A percentile compares a stretch with the other conserved stretches of the same genome.
Conservation (phyloP, 2,888 invertebrate species). For the Phrixothrix hirtus region DNA sequence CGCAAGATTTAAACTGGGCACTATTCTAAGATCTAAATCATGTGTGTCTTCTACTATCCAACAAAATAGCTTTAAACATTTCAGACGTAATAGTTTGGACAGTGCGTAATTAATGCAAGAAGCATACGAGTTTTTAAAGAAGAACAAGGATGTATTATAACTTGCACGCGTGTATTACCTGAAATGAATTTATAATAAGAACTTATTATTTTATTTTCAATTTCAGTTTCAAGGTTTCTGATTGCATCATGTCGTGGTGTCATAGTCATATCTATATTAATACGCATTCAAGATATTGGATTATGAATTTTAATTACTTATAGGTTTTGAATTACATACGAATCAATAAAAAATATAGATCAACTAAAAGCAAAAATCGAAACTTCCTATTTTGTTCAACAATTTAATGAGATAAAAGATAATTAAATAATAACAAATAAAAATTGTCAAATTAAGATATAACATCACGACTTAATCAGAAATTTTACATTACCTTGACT, state of each 20-base stretch:
- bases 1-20: not conserved
- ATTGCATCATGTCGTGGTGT: not conserved
- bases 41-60: not conserved
- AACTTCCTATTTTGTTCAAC: too few relatives aligned
- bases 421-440: too few relatives aligned
- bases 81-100: not conserved
- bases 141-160: not conserved
- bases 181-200: not conserved
- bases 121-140: not conserved
- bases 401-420: too few relatives aligned
- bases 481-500: too few relatives aligned
- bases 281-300: too few relatives aligned
- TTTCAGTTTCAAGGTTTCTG: not conserved
- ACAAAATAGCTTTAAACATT: not conserved
- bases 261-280: too few relatives aligned
- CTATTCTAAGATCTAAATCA: not conserved
- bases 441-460: too few relatives aligned
- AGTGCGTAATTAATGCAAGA: not conserved
- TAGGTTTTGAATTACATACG: too few relatives aligned
- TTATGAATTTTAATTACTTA: too few relatives aligned
- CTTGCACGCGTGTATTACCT: not conserved
- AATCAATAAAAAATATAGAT: not conserved
- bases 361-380: not conserved
- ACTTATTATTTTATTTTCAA: not conserved
- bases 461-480: too few relatives aligned